Base-by-base conservation (phyloP, 1,140 invertebrate species). In the Euwallacea similis region DNA sequence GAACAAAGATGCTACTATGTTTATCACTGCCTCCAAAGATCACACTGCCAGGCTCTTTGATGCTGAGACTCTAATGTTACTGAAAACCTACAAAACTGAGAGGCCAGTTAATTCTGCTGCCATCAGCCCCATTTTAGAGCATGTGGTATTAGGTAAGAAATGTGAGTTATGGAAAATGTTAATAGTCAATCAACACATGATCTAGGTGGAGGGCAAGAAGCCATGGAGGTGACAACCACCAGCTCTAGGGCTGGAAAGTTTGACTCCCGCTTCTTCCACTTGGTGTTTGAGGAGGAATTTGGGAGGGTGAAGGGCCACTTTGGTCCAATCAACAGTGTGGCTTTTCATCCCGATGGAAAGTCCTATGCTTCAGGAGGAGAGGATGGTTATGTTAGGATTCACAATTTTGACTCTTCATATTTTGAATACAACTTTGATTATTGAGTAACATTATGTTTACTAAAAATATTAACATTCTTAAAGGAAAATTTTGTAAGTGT, bases 211-310 rank as follows among this genome's bases (percentile, higher is more conserved):
- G 97, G 97, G 80, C 97, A 99, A 85, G 97, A 99, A 84, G 97
- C 97, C 69, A 98, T 97, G 93, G 95, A 98, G 80, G 98, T 99
- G 62, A 99, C 98, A 44, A 98, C 96, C 7, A 99, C 97, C 0
- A 97, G 95, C 0, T 90, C 96, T 0, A 88, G 94, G 76, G 89
- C 94, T 67, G 98, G 98, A 33, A 99, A 99, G 86, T 99, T 99
- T 80, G 98, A 99, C 82, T 96, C 98, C 4, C 87, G 97, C 56
- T 98, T 99, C 83, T 99, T 94, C 87, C 97, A 99, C 84, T 82
- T 99, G 55, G 91, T 99, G n/a, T 99, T 98, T 82, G 98, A 99
- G 85, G 97, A 99, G 84, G 98, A 99, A 84, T 99, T 99, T 84
- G 98, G 92, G 0, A 85, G 97, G 65, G 91, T 99, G 0, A 99